Evolutionary conservation across 2,113 vertebrate genomes (phyloP).

Genomic region (Tapirus terrestris): DNA sequence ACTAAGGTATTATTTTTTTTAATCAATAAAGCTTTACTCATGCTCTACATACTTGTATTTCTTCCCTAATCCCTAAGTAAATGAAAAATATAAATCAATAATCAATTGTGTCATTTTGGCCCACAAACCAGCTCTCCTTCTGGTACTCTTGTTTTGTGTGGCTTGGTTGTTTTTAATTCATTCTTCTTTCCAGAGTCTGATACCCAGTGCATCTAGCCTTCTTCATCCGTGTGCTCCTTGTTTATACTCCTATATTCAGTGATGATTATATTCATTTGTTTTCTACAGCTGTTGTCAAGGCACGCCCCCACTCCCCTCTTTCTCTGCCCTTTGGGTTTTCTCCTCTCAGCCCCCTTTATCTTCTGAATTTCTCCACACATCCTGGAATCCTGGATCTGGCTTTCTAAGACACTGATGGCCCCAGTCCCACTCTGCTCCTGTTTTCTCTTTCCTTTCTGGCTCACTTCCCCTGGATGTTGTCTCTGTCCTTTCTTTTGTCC

Average conservation of each 20-base stretch:
- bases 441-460: background rate
- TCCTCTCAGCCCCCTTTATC: background rate
- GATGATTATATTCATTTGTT: background rate
- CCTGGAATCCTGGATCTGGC: background rate
- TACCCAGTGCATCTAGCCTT: background rate
- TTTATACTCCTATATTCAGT: background rate
- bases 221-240: background rate
- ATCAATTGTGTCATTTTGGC: background rate
- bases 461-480: background rate
- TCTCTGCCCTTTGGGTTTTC: background rate
- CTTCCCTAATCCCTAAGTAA: background rate
- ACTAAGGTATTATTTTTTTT: background rate
- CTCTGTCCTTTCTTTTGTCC: background rate
- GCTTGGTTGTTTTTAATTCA: background rate
- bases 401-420: fast-evolving
- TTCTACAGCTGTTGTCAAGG: background rate
- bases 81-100: background rate
- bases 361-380: background rate
- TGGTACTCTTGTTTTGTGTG: background rate
- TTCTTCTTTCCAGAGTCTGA: background rate
- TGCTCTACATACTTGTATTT: background rate
- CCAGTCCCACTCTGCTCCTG: background rate
- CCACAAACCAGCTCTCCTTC: background rate
- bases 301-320: background rate
- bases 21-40: background rate